Percentiles rank a stretch among this genome's conserved stretches.
Evolutionary conservation across 2,113 vertebrate genomes (phyloP).

Genomic region (Phylloscopus trochilus): DNA sequence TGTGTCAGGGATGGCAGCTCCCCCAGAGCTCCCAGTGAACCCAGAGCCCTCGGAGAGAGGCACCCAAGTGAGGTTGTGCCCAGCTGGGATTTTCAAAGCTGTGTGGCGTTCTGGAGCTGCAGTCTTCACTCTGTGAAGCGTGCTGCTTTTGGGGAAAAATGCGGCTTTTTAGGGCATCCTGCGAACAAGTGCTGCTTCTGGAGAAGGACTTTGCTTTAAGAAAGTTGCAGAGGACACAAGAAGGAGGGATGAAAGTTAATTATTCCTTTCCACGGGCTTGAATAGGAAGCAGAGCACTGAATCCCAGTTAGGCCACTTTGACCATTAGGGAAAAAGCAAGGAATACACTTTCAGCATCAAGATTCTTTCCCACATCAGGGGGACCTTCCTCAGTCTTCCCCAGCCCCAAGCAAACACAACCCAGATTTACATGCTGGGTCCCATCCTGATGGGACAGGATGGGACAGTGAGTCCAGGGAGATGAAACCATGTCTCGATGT

Average conservation of each 20-base stretch:
- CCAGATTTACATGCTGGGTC: neutral
- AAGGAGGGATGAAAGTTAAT: neutral
- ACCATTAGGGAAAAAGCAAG: neutral
- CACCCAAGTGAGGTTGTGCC: rapidly evolving
- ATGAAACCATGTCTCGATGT: rapidly evolving
- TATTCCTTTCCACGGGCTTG: neutral
- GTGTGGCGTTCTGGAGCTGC: neutral
- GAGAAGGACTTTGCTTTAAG: neutral
- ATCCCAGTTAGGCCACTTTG: neutral
- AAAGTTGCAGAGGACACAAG: neutral
- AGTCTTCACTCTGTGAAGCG: rapidly evolving
- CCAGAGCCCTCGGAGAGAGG: neutral
- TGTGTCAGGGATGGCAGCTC: neutral
- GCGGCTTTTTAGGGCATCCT: neutral
- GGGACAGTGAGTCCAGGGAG: neutral
- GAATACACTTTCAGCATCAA: neutral
- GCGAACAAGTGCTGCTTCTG: neutral
- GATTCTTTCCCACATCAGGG: neutral
- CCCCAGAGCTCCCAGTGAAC: neutral
- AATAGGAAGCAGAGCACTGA: neutral
- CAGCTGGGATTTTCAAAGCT: neutral
- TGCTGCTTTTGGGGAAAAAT: neutral
- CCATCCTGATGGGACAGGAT: neutral
- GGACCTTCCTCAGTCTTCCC: neutral
- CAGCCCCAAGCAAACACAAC: rapidly evolving